These are phyloP conservation scores for Pterocles gutturalis DNA, from an alignment of 2,113 vertebrate genomes.

Conservation along the genomic window DNA sequence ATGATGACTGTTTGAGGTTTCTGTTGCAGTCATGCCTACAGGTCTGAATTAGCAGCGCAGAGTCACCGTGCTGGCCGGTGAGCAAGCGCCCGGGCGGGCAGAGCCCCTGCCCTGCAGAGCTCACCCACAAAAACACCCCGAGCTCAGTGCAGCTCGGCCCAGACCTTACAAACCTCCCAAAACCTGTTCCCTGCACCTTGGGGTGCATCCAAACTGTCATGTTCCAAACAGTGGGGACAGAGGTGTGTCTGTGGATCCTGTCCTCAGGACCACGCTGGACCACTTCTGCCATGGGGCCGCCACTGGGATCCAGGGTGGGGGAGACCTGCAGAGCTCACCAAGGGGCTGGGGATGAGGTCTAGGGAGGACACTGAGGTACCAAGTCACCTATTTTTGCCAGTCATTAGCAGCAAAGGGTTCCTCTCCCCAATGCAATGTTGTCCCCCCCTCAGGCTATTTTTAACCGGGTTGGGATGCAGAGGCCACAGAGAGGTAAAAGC, in stretches of 20 bases:
- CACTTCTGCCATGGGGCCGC: background rate
- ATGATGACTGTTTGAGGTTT: slow-evolving; percentile 30
- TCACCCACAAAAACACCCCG: background rate
- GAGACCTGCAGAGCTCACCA: background rate
- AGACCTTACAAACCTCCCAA: background rate
- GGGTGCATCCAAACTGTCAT: background rate
- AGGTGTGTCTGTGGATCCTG: background rate
- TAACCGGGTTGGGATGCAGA: background rate
- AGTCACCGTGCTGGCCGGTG: background rate
- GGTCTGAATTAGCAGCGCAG: slow-evolving; percentile 18
- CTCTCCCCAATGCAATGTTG: background rate
- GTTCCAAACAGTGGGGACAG: background rate
- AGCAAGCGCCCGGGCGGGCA: background rate
- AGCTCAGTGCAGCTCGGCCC: background rate
- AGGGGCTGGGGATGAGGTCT: background rate
- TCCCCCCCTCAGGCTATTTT: background rate
- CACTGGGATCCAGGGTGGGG: background rate
- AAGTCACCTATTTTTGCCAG: background rate
- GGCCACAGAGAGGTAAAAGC: background rate
- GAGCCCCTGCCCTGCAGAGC: background rate
- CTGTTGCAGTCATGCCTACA: slow-evolving; percentile 3
- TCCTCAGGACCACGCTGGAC: fast-evolving
- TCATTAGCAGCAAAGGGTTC: background rate
- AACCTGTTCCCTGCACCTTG: background rate
- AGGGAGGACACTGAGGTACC: background rate